Evolutionary conservation across 2,888 invertebrate species (phyloP), one percentile per base, ranked within the genome.

Genomic region (Oscheius sp.): DNA sequence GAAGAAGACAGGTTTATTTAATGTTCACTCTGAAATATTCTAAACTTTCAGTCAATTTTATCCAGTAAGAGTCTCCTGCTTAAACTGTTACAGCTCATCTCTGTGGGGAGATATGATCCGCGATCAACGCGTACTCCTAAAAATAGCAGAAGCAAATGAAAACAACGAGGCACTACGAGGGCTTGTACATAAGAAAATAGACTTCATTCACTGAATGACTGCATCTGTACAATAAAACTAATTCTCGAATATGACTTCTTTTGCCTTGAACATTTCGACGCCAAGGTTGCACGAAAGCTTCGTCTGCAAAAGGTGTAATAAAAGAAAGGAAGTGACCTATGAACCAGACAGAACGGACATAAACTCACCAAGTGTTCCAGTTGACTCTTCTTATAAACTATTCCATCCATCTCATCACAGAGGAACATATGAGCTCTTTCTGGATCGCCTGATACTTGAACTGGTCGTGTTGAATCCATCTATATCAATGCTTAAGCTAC

Each of bases 341-440:
- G n/a, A n/a, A n/a, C n/a, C n/a, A n/a, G n/a, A n/a, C n/a, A n/a
- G n/a, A n/a, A n/a, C n/a, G n/a, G n/a, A n/a, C n/a, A 4, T n/a
- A 58, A 45, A 23, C 88, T 84, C 86, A 90, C 90, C 75, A 92
- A 91, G 46, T 91, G 90, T 20, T 90, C 90, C 0, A 95, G 89
- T 87, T 87, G 86, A 46, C 79, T 82, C 65, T 82, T 79, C 67
- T 84, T 83, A 66, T 86, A 86, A 10, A 86, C 83, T 33, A 86
- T 78, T 15, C 86, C 86, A 15, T 79, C 83, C 65, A 81, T 64
- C 10, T 81, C 74, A 48, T 83, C 81, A 66, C 83, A 83, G 73
- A 80, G 72, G 63, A 72, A 73, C 72, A 81, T 82, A 65, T 86
- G 86, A 3, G 77, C 75, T 42, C 86, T 69, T 55, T 87, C 86